A percentile compares a stretch with the other conserved stretches of the same genome.
These are phyloP conservation scores for Samia ricini DNA, from an alignment of 1,140 invertebrate species.

Conservation along the genomic window DNA sequence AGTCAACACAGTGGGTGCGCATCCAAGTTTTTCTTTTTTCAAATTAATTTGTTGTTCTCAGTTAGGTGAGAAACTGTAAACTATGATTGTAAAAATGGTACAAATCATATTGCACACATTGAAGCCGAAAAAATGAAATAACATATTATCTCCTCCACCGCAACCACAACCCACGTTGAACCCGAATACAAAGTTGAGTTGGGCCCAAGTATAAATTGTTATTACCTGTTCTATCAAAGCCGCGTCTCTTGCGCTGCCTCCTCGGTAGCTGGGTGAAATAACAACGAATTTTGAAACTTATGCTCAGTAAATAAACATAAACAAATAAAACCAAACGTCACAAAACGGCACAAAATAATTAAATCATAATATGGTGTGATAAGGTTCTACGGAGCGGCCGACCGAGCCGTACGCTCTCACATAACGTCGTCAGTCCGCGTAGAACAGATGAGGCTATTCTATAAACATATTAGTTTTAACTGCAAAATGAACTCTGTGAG, in stretches of 20 bases:
- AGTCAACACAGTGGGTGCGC: not conserved
- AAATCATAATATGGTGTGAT: constrained; percentile 46
- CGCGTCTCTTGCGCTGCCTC: constrained; percentile 77
- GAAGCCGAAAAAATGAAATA: not conserved
- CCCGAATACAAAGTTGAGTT: constrained; percentile 39
- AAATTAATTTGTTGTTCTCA: no score
- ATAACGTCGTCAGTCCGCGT: constrained; percentile 24
- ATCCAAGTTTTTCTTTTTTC: not conserved
- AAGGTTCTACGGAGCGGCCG: constrained; percentile 30
- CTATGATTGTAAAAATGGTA: not conserved
- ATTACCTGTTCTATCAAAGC: constrained; percentile 79
- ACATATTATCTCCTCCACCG: constrained; percentile 19
- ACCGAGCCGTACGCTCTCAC: constrained; percentile 7
- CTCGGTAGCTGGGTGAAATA: constrained; percentile 78
- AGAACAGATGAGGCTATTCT: constrained; percentile 49
- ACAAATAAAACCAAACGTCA: constrained; percentile 75
- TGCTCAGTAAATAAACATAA: constrained; percentile 70
- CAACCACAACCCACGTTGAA: constrained; percentile 12
- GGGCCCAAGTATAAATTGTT: constrained; percentile 59
- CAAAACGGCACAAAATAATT: constrained; percentile 75
- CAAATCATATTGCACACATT: not conserved
- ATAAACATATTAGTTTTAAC: constrained; percentile 68
- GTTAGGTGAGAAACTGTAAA: no score
- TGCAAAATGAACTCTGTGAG: constrained; percentile 72
- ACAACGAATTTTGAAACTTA: constrained; percentile 76